phyloP scores from a whole-genome alignment of 2,797 vertebrate genomes.

The Yasuhikotakia modesta region DNA sequence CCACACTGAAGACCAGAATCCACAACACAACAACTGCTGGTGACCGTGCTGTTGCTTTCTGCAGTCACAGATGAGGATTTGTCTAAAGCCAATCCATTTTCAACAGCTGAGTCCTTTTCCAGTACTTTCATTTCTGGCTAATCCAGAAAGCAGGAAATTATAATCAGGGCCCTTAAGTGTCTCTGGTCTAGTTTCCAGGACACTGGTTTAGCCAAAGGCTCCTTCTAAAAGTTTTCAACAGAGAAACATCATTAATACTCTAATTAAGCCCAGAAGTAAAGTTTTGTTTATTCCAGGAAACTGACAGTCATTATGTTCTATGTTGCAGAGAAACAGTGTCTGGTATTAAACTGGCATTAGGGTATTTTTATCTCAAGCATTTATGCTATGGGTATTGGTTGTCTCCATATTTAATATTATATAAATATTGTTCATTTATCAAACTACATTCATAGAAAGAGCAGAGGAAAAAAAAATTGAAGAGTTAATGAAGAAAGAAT shows the following conservation, averaged over 20 bases:
- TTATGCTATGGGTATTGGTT: not conserved
- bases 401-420: not conserved
- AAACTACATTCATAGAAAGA: not conserved
- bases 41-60: not conserved
- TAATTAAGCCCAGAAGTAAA: conserved; percentile 42
- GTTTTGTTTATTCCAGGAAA: conserved; percentile 29
- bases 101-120: conserved; percentile 6
- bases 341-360: not conserved
- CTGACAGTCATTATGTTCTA: conserved; percentile 14
- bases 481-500: not conserved
- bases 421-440: not conserved
- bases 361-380: not conserved
- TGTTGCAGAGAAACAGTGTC: conserved; percentile 1
- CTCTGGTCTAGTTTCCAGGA: conserved; percentile 23
- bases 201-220: conserved; percentile 31
- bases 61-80: conserved; percentile 15
- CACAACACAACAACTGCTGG: not conserved
- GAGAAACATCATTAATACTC: conserved; percentile 35
- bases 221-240: conserved; percentile 16
- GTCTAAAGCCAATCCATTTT: conserved; percentile 25
- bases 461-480: not conserved
- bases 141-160: conserved; percentile 34
- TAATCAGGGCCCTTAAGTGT: conserved; percentile 13
- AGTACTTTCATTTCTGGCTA: conserved; percentile 18
- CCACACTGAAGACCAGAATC: not conserved